phyloP scores from a whole-genome alignment of 1,140 invertebrate genomes.

The Drosophila azteca region DNA sequence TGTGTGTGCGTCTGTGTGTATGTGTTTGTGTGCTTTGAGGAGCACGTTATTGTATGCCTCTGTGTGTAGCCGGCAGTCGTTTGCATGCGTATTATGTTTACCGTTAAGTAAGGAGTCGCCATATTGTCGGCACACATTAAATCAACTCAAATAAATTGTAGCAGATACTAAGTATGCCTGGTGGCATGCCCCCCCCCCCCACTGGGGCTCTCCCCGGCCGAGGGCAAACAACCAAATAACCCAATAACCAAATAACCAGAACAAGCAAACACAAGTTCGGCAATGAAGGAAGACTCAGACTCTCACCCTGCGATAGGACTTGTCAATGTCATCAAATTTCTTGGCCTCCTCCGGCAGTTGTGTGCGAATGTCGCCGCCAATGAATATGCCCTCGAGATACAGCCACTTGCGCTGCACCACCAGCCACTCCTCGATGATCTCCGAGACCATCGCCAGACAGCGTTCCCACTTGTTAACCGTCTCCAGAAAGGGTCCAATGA shows the following conservation, averaged over 20 bases:
- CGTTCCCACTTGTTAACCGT: conserved; percentile 94
- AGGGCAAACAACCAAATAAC: conserved; percentile 21
- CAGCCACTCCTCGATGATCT: conserved; percentile 94
- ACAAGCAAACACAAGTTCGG: conserved; percentile 42
- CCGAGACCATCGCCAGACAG: conserved; percentile 90
- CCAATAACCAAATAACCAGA: conserved; percentile 43
- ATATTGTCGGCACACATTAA: conserved; percentile 80
- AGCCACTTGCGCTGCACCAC: conserved; percentile 94
- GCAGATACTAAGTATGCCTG: conserved; percentile 54
- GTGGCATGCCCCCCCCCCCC: no score
- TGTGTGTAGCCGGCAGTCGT: conserved; percentile 59
- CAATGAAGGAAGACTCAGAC: not conserved
- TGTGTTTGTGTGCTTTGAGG: conserved; percentile 5
- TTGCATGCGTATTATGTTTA: conserved; percentile 83
- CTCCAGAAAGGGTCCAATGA: conserved; percentile 92
- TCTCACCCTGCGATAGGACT: conserved; percentile 88
- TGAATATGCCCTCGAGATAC: conserved; percentile 95
- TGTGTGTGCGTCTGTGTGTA: conserved; percentile 28
- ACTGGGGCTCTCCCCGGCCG: conserved; percentile 24
- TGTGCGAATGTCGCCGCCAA: conserved; percentile 92
- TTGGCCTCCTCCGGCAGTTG: conserved; percentile 94
- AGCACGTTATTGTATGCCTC: conserved; percentile 7
- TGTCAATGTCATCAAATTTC: conserved; percentile 95
- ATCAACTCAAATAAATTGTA: conserved; percentile 79
- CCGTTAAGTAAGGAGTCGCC: conserved; percentile 83